Evolutionary conservation across 30 jellyfish, hydroid and myxozoan species (phyloP), one percentile per base, ranked within the genome.

Genomic region (Mastigias papua): DNA sequence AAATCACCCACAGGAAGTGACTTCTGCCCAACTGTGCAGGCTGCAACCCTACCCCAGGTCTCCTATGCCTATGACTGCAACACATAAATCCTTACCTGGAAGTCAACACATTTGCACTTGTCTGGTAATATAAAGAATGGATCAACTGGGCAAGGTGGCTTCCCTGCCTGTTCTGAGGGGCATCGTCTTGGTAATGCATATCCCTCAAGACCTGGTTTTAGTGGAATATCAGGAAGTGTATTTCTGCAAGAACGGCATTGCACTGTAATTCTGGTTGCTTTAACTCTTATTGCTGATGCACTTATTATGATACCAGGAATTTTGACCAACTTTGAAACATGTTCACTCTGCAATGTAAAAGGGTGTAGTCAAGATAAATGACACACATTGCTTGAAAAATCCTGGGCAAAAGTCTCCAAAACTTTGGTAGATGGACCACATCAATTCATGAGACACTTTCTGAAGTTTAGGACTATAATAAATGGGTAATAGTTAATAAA

Each of bases 141-240:
- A 71, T 96, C 99, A 23, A 96, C 86, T 4, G 99, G 99, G 86
- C 99, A 96, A 1, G 97, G 99, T 17, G 98, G 98, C 62, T 96
- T 92, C 34, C 98, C 94, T 22, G 98, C 90, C 42, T 92, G 98
- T 62, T 96, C 98, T 4, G 99, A 42, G 46, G 98, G 98, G 73
- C 99, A 96, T 17, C 83, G 79, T 21, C 99, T 65, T 71, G 99
- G 99, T 95, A 96, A 76, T 0, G 94, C 98, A 70, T 92, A 92
- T 15, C 98, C 98, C 70, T 96, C 99, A 27, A 96, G 76, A 3
- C 99, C 99, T 15, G 98, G 97, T 75, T 92, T 92, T 58, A 96
- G 69, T 46, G 95, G 90, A 57, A 96, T 89, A 69, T 92, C 93
- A 1, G 98, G 98, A 6, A 96, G 77, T 22, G 98, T 92, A 50